A percentile compares a stretch with the other conserved stretches of the same genome.
Evolutionary conservation across 2,888 invertebrate genomes (phyloP).

Genomic region (Andrena marginata): DNA sequence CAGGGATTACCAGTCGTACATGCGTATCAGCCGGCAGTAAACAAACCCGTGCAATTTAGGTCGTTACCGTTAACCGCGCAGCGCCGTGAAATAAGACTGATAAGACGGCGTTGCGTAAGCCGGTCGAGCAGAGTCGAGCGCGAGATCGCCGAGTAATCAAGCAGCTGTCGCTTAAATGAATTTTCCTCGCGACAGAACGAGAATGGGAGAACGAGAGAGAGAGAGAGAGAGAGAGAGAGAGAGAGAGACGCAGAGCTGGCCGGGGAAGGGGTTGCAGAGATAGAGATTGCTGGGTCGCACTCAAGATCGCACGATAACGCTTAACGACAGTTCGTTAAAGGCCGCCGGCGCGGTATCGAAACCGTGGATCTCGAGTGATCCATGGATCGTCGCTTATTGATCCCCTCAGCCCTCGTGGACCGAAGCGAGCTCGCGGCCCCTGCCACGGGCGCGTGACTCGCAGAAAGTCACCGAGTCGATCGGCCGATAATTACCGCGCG

Average conservation of each 20-base stretch:
- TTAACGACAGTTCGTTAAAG: conserved; percentile 71
- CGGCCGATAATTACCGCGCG: conserved; percentile 16
- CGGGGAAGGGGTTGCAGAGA: neutral
- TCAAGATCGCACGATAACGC: conserved; percentile 66
- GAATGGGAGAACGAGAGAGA: neutral
- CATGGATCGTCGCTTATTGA: conserved; percentile 45
- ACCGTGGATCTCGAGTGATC: conserved; percentile 53
- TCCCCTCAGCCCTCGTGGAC: neutral
- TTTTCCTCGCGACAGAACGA: conserved; percentile 64
- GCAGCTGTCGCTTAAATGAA: conserved; percentile 66
- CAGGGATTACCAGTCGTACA: conserved; percentile 13
- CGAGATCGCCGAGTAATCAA: conserved; percentile 49
- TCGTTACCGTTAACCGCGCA: conserved; percentile 36
- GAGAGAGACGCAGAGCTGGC: neutral
- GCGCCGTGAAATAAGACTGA: conserved; percentile 30
- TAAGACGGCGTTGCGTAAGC: conserved; percentile 38
- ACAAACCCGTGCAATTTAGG: conserved; percentile 32
- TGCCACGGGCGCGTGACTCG: neutral
- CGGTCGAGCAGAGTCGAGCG: conserved; percentile 34
- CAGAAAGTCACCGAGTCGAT: conserved; percentile 4
- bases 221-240: neutral
- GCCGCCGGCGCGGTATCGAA: conserved; percentile 53
- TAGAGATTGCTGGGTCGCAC: conserved; percentile 41
- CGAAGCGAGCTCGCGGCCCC: neutral
- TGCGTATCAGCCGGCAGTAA: conserved; percentile 12